Evolutionary conservation across 2,797 vertebrate genomes (phyloP), one percentile per base, ranked within the genome.

Genomic region (Xiphorhynchus erythropygius): DNA sequence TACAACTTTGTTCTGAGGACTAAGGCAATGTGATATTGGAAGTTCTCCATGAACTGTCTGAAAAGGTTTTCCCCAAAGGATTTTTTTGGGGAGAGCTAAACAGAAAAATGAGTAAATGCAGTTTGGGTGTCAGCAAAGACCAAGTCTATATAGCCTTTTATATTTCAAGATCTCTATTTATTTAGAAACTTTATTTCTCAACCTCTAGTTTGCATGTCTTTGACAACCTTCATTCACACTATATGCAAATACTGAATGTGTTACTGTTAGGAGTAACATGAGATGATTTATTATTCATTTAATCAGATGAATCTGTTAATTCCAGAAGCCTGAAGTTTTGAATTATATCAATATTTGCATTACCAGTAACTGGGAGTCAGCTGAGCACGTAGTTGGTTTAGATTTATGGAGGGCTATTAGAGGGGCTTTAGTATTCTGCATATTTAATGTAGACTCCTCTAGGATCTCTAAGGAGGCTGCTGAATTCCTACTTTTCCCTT

Each of bases 201-300:
- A 88, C 32, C 79, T 89, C 97, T 97, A 87, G 67, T 98, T 98
- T 98, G 98, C 98, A 98, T 98, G 94, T 76, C 82, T 91, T 91
- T 94, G 93, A 96, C 97, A 98, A 97, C 85, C 87, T 96, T 95
- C 92, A 98, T 98, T 97, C 98, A 98, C 98, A 98, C 69, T 57
- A 64, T 82, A 98, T 98, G 98, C 98, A 98, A 98, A 98, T 98
- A 84, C 39, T 77, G 80, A 95, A 96, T 95, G 82, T 94, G 89
- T 97, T 97, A 95, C 95, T 96, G 93, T 95, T 95, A 95, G 82
- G 60, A 87, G 96, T 96, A 97, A 62, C 47, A 67, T 21, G 90
- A 97, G 96, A 97, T 96, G 93, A 93, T 93, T 88, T 96, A 75
- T 94, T 96, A 81, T 88, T 90, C 84, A 94, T 97, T 93, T 96